Percentiles rank a stretch among this genome's conserved stretches.
These are phyloP conservation scores for Synergus itoensis DNA, from an alignment of 2,888 invertebrate species.

Conservation along the genomic window DNA sequence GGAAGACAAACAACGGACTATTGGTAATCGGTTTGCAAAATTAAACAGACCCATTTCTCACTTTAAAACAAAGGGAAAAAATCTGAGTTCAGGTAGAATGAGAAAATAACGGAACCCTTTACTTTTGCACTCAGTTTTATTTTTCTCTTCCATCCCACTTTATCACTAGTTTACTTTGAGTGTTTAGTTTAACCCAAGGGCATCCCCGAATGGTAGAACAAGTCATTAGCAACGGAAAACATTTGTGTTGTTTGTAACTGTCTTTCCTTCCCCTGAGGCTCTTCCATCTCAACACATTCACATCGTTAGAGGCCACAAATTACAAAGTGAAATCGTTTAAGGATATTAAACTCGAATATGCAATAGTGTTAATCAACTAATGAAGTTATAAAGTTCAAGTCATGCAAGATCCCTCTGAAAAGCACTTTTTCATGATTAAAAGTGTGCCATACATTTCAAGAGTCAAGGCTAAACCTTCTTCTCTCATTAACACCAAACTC, in stretches of 20 bases:
- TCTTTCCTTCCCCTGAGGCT: constrained; percentile 34
- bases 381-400: neutral
- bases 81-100: neutral
- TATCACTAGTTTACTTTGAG: constrained; percentile 19
- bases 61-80: neutral
- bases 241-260: constrained; percentile 41
- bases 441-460: neutral
- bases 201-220: constrained; percentile 33
- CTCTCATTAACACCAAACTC: neutral
- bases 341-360: constrained; percentile 24
- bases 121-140: neutral
- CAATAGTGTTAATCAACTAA: constrained; percentile 10
- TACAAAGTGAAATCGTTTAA: constrained; percentile 39
- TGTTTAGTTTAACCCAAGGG: constrained; percentile 12
- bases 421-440: neutral
- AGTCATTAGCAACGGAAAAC: constrained; percentile 40
- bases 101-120: neutral
- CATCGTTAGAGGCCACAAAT: constrained; percentile 33
- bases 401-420: neutral
- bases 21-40: neutral
- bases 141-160: neutral
- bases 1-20: too few relatives aligned
- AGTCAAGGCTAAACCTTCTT: neutral
- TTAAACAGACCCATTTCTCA: neutral
- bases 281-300: constrained; percentile 5